phyloP scores from a whole-genome alignment of 2,797 vertebrate genomes.

The Pachyuromys duprasi region DNA sequence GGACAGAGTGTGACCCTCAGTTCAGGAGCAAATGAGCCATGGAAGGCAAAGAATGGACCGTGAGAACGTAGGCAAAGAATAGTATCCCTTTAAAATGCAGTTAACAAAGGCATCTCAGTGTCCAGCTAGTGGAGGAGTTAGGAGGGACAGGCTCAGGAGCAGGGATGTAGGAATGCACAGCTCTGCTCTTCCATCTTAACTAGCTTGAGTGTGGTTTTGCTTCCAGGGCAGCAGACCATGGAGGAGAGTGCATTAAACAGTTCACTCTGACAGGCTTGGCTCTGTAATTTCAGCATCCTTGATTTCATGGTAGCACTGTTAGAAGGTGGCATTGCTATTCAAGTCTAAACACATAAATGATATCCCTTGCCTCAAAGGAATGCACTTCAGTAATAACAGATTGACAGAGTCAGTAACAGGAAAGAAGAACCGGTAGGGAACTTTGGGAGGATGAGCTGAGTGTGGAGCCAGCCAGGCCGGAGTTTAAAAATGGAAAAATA shows the following conservation, averaged over 20 bases:
- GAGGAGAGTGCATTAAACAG: not conserved
- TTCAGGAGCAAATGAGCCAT: not conserved
- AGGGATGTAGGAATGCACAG: not conserved
- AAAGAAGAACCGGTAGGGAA: not conserved
- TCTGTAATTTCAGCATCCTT: conserved; percentile 59
- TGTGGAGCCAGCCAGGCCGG: not conserved
- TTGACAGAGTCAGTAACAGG: not conserved
- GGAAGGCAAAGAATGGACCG: not conserved
- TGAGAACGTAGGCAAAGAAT: not conserved
- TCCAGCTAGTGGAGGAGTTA: not conserved
- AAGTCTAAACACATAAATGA: conserved; percentile 24
- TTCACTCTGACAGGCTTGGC: not conserved
- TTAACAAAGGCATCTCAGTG: conserved; percentile 24
- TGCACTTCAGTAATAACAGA: not conserved
- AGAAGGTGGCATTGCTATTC: not conserved
- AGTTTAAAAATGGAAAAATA: not conserved
- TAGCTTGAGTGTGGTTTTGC: conserved; percentile 50
- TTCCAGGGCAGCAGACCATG: conserved; percentile 29
- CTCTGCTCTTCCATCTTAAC: not conserved
- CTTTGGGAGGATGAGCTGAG: not conserved
- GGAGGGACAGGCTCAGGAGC: not conserved
- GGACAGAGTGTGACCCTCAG: not conserved
- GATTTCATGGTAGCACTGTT: conserved; percentile 1
- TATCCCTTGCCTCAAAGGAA: conserved; percentile 7
- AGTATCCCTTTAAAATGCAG: conserved; percentile 43